Evolutionary conservation across 2,888 invertebrate species (phyloP), one percentile per base, ranked within the genome.

Genomic region (Ctena decussata): DNA sequence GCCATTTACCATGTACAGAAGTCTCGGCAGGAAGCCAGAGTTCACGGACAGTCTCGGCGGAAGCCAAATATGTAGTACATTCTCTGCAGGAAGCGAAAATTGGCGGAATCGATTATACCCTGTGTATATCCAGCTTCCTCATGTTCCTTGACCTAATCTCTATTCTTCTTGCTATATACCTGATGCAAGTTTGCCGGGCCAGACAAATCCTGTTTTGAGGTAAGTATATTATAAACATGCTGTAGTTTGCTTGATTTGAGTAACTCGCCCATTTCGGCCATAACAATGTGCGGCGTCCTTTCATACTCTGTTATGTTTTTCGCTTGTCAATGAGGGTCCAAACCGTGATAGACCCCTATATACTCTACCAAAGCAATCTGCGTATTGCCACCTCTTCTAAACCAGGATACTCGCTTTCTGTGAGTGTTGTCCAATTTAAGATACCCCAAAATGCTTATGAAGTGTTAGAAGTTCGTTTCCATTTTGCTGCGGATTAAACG

Each of bases 381-480:
- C 49, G 72, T 71, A 21, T 72, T 32, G 30, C 72, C 69, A 8
- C 73, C 53, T 21, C 57, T 39, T 0, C 73, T 73, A 3, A 77
- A 37, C 83, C 78, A 83, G 1, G 83, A 78, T 3, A 83, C 75
- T n/a, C 53, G 27, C 2, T 79, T 79, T 15, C 71, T 83, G 46
- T 78, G 79, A 8, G 21, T 30, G 2, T 74, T 57, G 27, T 78
- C 71, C 21, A 41, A 0, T 41, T 82, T 78, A 15, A 74, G 27
- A 3, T 8, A 32, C 5, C 69, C n/a, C 46, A 24, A 75, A 75
- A 60, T 57, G 71, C 27, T 46, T 39, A 27, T 71, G 76, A 27
- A 83, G 35, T 18, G 37, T 32, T 1, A 79, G 41, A 21, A 76
- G 8, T 12, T 83, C 69, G 18, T 30, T 35, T 24, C 35, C 35